These are phyloP conservation scores for Pimpla rufipes DNA, from an alignment of 2,888 invertebrate genomes.

Conservation along the genomic window DNA sequence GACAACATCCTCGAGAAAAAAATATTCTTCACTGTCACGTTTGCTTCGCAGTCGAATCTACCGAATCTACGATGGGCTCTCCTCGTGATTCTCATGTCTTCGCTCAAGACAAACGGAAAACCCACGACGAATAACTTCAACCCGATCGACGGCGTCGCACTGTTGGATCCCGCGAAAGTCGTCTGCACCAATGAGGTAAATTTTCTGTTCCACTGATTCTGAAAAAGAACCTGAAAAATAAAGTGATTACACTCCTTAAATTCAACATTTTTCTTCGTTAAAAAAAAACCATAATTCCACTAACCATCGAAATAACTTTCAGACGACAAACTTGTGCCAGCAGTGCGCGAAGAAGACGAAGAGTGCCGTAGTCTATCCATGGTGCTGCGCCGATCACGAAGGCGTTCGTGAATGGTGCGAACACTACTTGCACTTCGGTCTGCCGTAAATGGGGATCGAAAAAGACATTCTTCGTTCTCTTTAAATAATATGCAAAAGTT, in stretches of 20 bases:
- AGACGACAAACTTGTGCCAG: constrained; percentile 67
- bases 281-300: not conserved
- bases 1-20: not conserved
- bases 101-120: constrained; percentile 34
- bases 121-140: constrained; percentile 38
- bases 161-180: constrained; percentile 60
- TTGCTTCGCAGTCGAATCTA: constrained; percentile 27
- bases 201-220: not conserved
- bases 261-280: not conserved
- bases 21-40: not conserved
- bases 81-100: constrained; percentile 47
- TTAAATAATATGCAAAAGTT: constrained; percentile 19
- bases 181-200: constrained; percentile 67
- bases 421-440: constrained; percentile 67
- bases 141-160: constrained; percentile 57
- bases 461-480: constrained; percentile 17
- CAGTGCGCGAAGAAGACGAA: constrained; percentile 70
- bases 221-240: not conserved
- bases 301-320: constrained; percentile 27
- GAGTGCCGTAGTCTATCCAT: constrained; percentile 70
- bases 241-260: not conserved
- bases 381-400: constrained; percentile 71
- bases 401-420: constrained; percentile 69
- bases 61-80: constrained; percentile 48
- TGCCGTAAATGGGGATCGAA: constrained; percentile 48